These are phyloP conservation scores for Eupithecia abbreviata DNA, from an alignment of 2,888 invertebrate species.

Conservation along the genomic window DNA sequence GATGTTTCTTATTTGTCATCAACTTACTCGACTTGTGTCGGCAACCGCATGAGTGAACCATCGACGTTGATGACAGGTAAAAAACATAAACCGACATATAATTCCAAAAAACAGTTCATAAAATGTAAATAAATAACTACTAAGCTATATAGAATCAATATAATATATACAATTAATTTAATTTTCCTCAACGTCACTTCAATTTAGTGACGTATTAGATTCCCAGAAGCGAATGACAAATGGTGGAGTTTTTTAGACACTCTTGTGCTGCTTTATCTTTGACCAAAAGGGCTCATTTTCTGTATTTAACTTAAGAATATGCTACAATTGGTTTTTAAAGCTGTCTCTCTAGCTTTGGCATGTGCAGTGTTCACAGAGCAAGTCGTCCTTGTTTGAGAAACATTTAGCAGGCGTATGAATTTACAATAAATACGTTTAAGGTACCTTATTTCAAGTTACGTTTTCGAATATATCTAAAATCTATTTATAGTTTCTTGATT, in stretches of 20 bases:
- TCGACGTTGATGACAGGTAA: conserved; percentile 19
- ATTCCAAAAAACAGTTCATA: conserved; percentile 7
- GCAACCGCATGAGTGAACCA: conserved; percentile 31
- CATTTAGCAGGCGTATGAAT: neutral
- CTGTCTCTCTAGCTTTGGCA: neutral
- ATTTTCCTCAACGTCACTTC: conserved; percentile 22
- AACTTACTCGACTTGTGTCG: neutral
- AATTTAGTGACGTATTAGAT: neutral
- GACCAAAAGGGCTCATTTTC: neutral
- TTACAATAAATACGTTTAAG: neutral
- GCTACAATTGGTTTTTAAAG: neutral
- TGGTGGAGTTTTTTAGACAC: neutral
- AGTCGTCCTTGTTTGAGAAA: neutral
- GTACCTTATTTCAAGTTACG: neutral
- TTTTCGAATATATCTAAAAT: neutral
- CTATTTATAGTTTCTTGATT: neutral
- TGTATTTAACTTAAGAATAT: neutral
- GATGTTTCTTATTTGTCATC: conserved; percentile 3
- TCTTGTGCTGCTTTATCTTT: neutral
- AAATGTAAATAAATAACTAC: neutral
- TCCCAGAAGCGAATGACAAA: neutral
- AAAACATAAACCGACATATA: conserved; percentile 29
- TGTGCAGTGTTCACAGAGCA: neutral
- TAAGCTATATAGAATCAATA: neutral
- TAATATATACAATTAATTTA: neutral